Percentiles rank a stretch among this genome's conserved stretches.
These are phyloP conservation scores for Latrodectus hesperus DNA, from an alignment of 2,888 invertebrate genomes.

Conservation along the genomic window DNA sequence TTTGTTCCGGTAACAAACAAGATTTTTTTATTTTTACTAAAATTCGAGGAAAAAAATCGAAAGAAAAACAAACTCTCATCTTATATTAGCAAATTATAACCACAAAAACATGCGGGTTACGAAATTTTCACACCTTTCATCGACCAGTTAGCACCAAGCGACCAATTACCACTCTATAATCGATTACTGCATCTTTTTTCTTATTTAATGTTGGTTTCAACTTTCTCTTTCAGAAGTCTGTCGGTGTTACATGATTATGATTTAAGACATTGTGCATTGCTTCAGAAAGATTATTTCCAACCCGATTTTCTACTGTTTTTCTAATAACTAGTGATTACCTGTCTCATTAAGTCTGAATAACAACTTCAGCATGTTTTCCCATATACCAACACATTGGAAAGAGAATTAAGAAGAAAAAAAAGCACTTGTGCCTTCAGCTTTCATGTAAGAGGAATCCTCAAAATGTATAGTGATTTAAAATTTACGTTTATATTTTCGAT, in stretches of 20 bases:
- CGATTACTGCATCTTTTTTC: neutral
- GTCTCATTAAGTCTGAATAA: neutral
- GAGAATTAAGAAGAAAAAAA: neutral
- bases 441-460: neutral
- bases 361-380: neutral
- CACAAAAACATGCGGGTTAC: constrained; percentile 20
- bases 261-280: constrained; percentile 19
- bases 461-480: neutral
- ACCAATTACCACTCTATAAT: neutral
- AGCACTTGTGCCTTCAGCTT: neutral
- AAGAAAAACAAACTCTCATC: neutral
- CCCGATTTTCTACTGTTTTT: neutral
- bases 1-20: neutral
- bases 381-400: neutral
- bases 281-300: neutral
- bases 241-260: constrained; percentile 51
- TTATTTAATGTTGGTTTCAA: neutral
- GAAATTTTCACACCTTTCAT: neutral
- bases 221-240: neutral
- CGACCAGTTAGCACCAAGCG: neutral
- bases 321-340: neutral
- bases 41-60: neutral
- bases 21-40: neutral
- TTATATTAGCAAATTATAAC: neutral
- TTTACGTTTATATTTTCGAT: neutral